Evolutionary conservation across 1,140 invertebrate species (phyloP), one percentile per base, ranked within the genome.

Genomic region (Halictus rubicundus): DNA sequence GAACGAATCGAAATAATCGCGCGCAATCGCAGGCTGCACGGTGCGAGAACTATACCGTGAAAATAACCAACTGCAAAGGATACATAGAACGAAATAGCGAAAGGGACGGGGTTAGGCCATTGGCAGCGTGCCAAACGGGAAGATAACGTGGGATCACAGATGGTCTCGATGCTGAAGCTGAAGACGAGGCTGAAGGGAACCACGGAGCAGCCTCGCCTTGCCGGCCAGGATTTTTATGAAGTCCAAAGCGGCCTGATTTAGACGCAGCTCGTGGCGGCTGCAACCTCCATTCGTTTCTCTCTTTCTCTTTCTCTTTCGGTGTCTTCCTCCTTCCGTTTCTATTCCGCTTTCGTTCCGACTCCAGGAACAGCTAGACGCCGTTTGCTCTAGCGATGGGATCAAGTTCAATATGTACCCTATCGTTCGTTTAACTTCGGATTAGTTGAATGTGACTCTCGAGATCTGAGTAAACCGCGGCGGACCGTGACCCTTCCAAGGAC

Each of bases 51-150:
- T 60, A 68, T 21, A 46, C 66, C 66, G 84, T 77, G 85, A 86
- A 86, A 86, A 86, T 86, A 86, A 86, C 85, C 71, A 54, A 68
- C 69, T 69, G 69, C 78, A 78, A 78, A 82, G 78, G 75, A 86
- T 85, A 85, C 54, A 57, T 76, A 86, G 42, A 46, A 85, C 52
- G 81, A 75, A 86, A 86, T 83, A 83, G 85, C 84, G 69, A 86
- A 87, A 87, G 84, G 81, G 84, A 86, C 81, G 81, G 3, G 14
- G 78, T 77, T 74, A 25, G 42, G 65, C 37, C 32, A 32, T 32
- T 87, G 85, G 85, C 85, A 1, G 37, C 6, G 46, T 54, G 85
- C 85, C 85, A 87, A 87, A 74, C 84, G 85, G 81, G 78, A 87
- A 87, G 85, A 87, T 87, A 87, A 86, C 85, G 59, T 46, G 63